Evolutionary conservation across 2,888 invertebrate species (phyloP).

Genomic region (Nysson spinosus): DNA sequence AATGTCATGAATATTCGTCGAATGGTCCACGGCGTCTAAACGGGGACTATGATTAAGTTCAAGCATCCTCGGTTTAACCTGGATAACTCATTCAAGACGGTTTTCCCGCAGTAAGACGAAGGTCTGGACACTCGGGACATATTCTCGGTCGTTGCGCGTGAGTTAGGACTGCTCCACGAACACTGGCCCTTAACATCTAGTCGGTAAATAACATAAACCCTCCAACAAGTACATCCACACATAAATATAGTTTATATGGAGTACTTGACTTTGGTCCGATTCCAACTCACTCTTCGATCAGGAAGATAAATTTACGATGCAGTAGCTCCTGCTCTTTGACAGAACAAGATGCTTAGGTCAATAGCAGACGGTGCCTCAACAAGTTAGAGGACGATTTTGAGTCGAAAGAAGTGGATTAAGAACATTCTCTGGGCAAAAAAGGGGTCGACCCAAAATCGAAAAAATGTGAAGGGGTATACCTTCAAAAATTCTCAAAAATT

Average conservation of each 20-base stretch:
- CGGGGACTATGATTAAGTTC: conserved; percentile 31
- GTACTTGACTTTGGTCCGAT: conserved; percentile 14
- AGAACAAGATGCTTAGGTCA: no score
- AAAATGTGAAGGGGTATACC: no score
- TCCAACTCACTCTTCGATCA: no score
- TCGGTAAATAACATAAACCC: conserved; percentile 66
- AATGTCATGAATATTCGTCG: conserved; percentile 22
- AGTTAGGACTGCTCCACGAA: conserved; percentile 62
- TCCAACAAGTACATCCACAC: conserved; percentile 19
- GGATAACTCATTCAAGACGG: conserved; percentile 64
- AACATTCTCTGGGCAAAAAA: no score
- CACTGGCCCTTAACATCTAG: conserved; percentile 54
- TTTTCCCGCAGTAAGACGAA: conserved; percentile 67
- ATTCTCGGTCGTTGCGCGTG: conserved; percentile 68
- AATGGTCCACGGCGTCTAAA: not conserved
- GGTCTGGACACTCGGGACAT: conserved; percentile 71
- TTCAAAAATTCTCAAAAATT: no score
- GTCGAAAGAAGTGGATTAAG: no score
- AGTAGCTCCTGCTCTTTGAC: no score
- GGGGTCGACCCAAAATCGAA: no score
- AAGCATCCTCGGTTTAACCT: conserved; percentile 13
- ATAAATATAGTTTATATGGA: conserved; percentile 31
- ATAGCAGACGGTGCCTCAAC: no score
- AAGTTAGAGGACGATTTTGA: no score
- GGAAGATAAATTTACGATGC: no score